Percentiles rank a stretch among this genome's conserved stretches.
These are phyloP conservation scores for Orthosia cruda DNA, from an alignment of 2,888 invertebrate genomes.

Conservation along the genomic window DNA sequence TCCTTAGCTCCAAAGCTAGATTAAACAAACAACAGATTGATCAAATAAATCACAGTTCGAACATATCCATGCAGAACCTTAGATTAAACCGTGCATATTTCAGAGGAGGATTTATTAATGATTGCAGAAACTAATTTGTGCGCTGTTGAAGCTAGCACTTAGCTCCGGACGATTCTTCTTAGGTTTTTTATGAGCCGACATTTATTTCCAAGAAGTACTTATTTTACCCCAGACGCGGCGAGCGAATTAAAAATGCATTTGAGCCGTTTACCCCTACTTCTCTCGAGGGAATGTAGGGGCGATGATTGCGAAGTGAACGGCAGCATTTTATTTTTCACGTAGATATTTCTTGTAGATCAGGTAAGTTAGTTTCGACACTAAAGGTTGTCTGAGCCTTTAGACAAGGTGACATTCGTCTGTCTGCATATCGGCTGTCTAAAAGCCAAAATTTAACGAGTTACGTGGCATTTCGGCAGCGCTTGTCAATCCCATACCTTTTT, in stretches of 20 bases:
- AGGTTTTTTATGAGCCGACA: conserved; percentile 62
- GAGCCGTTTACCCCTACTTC: conserved; percentile 66
- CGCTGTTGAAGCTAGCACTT: conserved; percentile 22
- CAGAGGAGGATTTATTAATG: conserved; percentile 6
- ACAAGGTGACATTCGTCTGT: not conserved
- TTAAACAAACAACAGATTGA: not conserved
- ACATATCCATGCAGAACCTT: not conserved
- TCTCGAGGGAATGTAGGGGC: conserved; percentile 26
- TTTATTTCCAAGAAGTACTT: conserved; percentile 66
- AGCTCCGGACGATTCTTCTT: conserved; percentile 55
- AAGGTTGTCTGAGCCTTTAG: too few species aligned
- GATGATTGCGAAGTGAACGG: not conserved
- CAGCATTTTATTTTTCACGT: not conserved
- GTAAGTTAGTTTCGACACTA: too few species aligned
- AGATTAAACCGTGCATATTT: conserved; percentile 38
- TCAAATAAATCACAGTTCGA: not conserved
- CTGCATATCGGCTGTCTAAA: not conserved
- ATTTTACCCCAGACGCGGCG: conserved; percentile 56
- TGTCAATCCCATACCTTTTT: too few species aligned
- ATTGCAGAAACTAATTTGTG: conserved; percentile 28
- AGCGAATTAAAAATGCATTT: conserved; percentile 77
- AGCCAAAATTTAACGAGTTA: not conserved
- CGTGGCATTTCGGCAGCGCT: too few species aligned
- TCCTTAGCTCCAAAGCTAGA: not conserved
- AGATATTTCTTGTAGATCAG: not conserved